Base-by-base conservation (phyloP, 2,113 vertebrate genomes). In the Lasiurus cinereus region DNA sequence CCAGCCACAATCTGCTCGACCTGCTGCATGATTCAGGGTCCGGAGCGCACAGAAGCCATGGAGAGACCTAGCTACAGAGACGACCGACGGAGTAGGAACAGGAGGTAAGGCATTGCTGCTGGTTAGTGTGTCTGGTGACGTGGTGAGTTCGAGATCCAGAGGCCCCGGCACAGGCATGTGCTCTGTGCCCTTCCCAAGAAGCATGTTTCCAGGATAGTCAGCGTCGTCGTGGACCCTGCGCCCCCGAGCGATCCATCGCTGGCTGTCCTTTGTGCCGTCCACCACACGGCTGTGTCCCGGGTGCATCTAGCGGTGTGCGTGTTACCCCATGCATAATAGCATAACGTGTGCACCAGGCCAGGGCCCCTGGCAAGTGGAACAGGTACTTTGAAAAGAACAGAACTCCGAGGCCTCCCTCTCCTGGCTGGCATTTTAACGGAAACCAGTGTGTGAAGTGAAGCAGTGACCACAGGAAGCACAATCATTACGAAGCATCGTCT, bases 61-160 rank as follows among this genome's bases (percentile, higher is more conserved):
- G 98, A 99, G 39, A 5, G 98, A 98, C 97, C 98, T 97, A 93
- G 93, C 98, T 95, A 97, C 96, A 97, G 97, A 96, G 96, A 95
- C 93, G 93, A 98, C 90, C 97, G 97, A 98, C 39, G 96, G 98
- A 97, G 96, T 97, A 98, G 98, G 98, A 98, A 98, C 96, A 98
- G 95, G 98, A 98, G 98, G 98, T 99, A 99, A 99, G 99, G 99
- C 99, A 99, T 99, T 99, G 99, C 99, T 99, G 99, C 98, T 99
- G 98, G 99, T 99, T 98, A 99, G 99, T 99, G 98, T 98, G 98
- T 98, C 98, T 99, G 97, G 96, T 98, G 98, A 98, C 64, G 94
- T 97, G 97, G 98, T 98, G 98, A 99, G 98, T 99, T 98, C 98
- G 98, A 99, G 99, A 99, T 98, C 98, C 99, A 98, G 77, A 98